Evolutionary conservation across 2,888 invertebrate genomes (phyloP), one percentile per base, ranked within the genome.

Genomic region (Lepas anatifera): DNA sequence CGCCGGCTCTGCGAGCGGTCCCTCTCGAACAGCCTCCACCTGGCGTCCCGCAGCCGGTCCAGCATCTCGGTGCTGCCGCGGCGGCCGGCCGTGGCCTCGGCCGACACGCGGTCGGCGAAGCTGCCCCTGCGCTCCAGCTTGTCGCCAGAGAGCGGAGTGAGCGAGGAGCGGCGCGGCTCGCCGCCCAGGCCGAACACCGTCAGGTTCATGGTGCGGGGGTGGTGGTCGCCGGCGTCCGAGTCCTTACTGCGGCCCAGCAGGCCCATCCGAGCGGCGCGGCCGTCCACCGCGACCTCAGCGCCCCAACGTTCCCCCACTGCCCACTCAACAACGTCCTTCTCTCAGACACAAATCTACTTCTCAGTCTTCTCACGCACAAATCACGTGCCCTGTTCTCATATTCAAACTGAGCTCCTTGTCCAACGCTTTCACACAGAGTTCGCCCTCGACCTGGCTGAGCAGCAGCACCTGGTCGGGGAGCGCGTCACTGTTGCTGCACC

Each of bases 131-230:
- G 73, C 64, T 73, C 75, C 64, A 73, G 68, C 39, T 73, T 73
- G 63, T 73, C 72, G 68, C 73, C 74, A 50, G 74, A 75, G 69
- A 76, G 76, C 73, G 76, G 72, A 29, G 76, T 74, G 39, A 77
- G 74, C 27, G 77, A 77, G 73, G 76, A 76, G 70, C 77, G 75
- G 4, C 77, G 37, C 52, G 70, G 73, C 70, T 76, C 76, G 67
- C 76, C 75, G 67, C 76, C 75, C 50, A 76, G 71, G 1, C 58
- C 58, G 22, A 32, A 58, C 58, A 58, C 22, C 32, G 58, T 58
- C 58, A 32, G 58, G 32, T 58, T 32, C 58, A 58, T 58, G 3
- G 35, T 25, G 25, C 7, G 25, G 7, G 25, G 7, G 18, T 25
- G 48, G 25, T 25, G 48, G 48, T 25, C n/a, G n/a, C n/a, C n/a